Conservation (phyloP, 2,113 vertebrate genomes). For the Xerus inauris region DNA sequence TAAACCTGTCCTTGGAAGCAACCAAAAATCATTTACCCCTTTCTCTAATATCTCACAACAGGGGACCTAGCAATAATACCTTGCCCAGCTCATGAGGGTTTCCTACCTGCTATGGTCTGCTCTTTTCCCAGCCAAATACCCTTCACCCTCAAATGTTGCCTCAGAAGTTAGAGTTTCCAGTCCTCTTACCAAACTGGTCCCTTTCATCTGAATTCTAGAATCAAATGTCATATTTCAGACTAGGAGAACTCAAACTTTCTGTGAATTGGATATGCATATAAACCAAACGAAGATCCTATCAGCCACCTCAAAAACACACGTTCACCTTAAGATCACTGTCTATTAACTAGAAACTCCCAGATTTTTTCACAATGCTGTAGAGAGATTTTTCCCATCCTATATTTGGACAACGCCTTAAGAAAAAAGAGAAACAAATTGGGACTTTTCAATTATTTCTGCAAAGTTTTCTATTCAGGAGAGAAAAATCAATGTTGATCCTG, state of each 20-base stretch:
- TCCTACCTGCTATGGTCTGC: background rate
- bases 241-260: background rate
- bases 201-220: slow-evolving; percentile 27
- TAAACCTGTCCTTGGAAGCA: background rate
- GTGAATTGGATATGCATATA: background rate
- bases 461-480: background rate
- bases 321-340: too few relatives aligned
- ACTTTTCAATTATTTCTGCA: background rate
- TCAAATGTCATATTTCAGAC: background rate
- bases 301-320: background rate
- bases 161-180: background rate
- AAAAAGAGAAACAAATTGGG: background rate
- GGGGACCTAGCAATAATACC: background rate
- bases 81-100: background rate
- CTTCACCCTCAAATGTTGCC: background rate
- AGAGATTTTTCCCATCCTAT: background rate
- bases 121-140: background rate
- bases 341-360: background rate
- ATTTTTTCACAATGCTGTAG: background rate
- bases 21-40: background rate
- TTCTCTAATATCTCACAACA: background rate
- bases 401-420: background rate
- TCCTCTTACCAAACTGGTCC: slow-evolving; percentile 9
- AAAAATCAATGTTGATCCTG: slow-evolving; percentile 22
- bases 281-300: background rate